Evolutionary conservation across 2,797 vertebrate genomes (phyloP), one percentile per base, ranked within the genome.

Genomic region (Peromyscus attwateri): DNA sequence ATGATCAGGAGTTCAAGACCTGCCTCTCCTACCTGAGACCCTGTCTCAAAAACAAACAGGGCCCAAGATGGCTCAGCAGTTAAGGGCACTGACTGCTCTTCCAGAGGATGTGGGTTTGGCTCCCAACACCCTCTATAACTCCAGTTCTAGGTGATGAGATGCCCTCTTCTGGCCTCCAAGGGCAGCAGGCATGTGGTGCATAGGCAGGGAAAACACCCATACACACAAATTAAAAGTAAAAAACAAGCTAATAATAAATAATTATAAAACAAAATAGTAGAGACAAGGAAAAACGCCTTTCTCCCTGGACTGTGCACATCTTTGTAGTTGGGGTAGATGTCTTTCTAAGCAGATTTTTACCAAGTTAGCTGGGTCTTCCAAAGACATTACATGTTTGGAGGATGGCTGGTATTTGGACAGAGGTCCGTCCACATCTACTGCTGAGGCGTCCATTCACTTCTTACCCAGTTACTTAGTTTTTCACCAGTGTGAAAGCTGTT

Each of bases 321-420:
- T 55, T 46, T 10, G 10, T n/a, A n/a, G 52, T 21, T 80, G 64
- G 46, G n/a, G 27, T 80, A 31, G 5, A 68, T 71, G 11, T 71
- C 52, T 43, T 68, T 82, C 71, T 80, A 93, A 89, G n/a, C 29
- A 81, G 34, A 43, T 91, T 62, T 83, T 80, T 95, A 71, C 13
- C 14, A 70, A 75, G 21, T 62, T 91, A 79, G 6, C n/a, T 40
- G 7, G 23, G 16, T 43, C 70, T 95, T 93, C 29, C 11, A 8
- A 40, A 87, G 49, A 37, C 64, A 64, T 52, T 77, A n/a, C 77
- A 8, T 37, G 13, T 92, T 55, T 73, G 34, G 89, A 91, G 11
- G 23, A 40, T 29, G 40, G 14, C 7, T 31, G 1, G 13, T 75
- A 11, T 43, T 23, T 10, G 11, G 60, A 46, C 81, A 27, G 60